phyloP scores from a whole-genome alignment of 1,140 invertebrate species.

The Ceratina japonica region DNA sequence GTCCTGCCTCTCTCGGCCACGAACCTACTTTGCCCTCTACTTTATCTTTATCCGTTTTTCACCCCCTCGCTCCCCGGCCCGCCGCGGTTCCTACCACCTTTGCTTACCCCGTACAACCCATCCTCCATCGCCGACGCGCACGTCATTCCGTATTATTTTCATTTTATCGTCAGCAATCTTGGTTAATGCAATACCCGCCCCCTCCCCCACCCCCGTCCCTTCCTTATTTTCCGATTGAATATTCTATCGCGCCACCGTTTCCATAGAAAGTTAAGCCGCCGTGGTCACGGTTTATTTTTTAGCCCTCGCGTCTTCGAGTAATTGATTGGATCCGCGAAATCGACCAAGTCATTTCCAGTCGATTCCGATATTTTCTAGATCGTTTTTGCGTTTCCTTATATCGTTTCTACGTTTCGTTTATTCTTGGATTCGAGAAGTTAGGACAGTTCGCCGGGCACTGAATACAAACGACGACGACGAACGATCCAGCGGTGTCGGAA shows the following conservation, averaged over 20 bases:
- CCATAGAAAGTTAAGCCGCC: slow-evolving; percentile 59
- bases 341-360: too few relatives aligned
- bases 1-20: slow-evolving; percentile 28
- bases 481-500: background rate
- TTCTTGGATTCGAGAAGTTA: too few relatives aligned
- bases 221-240: slow-evolving; percentile 69
- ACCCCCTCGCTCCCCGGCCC: slow-evolving; percentile 13
- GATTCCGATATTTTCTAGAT: too few relatives aligned
- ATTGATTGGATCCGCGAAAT: too few relatives aligned
- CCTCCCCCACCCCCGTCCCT: slow-evolving; percentile 60
- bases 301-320: too few relatives aligned
- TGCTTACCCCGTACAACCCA: slow-evolving; percentile 22
- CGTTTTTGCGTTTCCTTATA: too few relatives aligned
- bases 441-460: too few relatives aligned
- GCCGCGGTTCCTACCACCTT: slow-evolving; percentile 45
- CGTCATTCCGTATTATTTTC: slow-evolving; percentile 79
- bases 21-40: slow-evolving; percentile 64
- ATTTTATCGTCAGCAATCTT: slow-evolving; percentile 80
- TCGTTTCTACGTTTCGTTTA: too few relatives aligned
- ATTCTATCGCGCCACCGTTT: slow-evolving; percentile 68
- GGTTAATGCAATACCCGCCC: slow-evolving; percentile 76
- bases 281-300: too few relatives aligned
- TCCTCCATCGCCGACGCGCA: slow-evolving; percentile 59
- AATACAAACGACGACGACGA: background rate
- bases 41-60: slow-evolving; percentile 68